Conservation (phyloP, 2,888 invertebrate species). For the Sarcophaga caerulescens region DNA sequence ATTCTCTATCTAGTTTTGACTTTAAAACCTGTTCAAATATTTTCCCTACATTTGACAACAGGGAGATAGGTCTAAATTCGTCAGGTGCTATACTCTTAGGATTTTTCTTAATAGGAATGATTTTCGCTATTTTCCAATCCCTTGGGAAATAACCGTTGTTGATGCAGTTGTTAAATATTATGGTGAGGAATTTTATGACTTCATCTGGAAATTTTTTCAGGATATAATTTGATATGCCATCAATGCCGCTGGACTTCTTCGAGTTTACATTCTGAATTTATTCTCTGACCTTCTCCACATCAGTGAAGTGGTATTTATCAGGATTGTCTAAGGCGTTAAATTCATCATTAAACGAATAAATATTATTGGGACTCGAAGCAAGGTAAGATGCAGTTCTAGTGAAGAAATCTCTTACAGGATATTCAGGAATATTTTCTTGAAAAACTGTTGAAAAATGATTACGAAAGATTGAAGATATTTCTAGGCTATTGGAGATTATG, state of each 20-base stretch:
- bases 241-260: slow-evolving; percentile 38
- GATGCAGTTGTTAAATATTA: slow-evolving; percentile 10
- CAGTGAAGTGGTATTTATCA: slow-evolving; percentile 15
- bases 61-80: slow-evolving; percentile 37
- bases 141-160: background rate
- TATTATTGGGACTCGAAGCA: no score
- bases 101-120: slow-evolving; percentile 27
- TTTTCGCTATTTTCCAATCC: background rate
- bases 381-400: no score
- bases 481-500: background rate
- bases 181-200: slow-evolving; percentile 1
- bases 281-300: background rate
- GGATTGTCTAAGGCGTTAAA: background rate
- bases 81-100: background rate
- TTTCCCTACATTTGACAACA: slow-evolving; percentile 46
- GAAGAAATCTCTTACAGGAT: background rate
- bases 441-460: background rate
- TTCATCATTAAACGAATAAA: no score
- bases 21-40: background rate
- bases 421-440: background rate
- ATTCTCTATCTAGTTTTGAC: slow-evolving; percentile 26
- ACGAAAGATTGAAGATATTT: background rate
- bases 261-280: slow-evolving; percentile 18
- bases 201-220: slow-evolving; percentile 21
- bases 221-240: slow-evolving; percentile 32